A percentile compares a stretch with the other conserved stretches of the same genome.
Conservation (phyloP, 2,888 invertebrate genomes). For the Psococerastis gibbosa region DNA sequence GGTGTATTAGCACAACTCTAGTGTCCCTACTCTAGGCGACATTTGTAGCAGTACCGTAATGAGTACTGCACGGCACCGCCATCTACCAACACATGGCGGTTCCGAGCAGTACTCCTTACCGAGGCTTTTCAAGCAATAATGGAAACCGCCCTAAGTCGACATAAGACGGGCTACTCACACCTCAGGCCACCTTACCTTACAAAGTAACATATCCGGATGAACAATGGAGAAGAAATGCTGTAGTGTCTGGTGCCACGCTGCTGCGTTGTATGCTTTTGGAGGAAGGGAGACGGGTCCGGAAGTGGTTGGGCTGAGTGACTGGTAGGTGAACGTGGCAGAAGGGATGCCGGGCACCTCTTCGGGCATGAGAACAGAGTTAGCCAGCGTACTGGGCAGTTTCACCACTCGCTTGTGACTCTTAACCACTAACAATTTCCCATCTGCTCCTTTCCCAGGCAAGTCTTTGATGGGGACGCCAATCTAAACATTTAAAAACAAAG, state of each 20-base stretch:
- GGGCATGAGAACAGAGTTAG: slow-evolving; percentile 25
- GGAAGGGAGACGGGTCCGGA: neutral
- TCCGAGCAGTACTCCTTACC: no score
- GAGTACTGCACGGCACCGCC: no score
- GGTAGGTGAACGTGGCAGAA: slow-evolving; percentile 25
- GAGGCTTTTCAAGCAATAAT: no score
- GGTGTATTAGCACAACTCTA: no score
- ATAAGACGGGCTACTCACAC: no score
- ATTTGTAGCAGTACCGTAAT: no score
- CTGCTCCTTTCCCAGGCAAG: slow-evolving; percentile 28
- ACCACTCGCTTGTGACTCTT: slow-evolving; percentile 54
- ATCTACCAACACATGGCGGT: no score
- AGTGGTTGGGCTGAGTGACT: slow-evolving; percentile 21
- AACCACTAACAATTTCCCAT: slow-evolving; percentile 41
- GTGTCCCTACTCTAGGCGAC: no score
- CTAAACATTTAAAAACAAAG: slow-evolving; percentile 4
- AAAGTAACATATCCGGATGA: neutral
- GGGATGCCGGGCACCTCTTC: slow-evolving; percentile 27
- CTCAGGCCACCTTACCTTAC: neutral
- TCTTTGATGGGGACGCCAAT: slow-evolving; percentile 17
- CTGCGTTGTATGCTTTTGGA: neutral
- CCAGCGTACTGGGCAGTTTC: slow-evolving; percentile 35
- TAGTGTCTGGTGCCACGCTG: neutral
- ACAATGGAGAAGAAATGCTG: neutral
- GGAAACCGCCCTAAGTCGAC: no score